Percentiles rank a stretch among this genome's conserved stretches.
Evolutionary conservation across 2,113 vertebrate species (phyloP).

Genomic region (Grus americana): DNA sequence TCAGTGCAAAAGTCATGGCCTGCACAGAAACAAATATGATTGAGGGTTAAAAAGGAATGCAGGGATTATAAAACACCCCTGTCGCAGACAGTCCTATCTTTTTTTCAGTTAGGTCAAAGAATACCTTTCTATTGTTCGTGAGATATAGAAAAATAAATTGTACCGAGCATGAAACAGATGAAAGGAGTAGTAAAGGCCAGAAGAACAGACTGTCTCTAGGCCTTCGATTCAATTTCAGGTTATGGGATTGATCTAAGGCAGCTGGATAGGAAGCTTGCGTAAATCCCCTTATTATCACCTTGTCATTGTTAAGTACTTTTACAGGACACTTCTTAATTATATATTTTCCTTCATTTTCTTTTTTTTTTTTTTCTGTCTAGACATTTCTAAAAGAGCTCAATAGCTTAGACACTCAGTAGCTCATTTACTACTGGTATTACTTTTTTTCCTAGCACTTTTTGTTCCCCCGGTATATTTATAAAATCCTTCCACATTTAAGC

Average conservation of each 20-base stretch:
- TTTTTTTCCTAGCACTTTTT: neutral
- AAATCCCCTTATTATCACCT: conserved; percentile 20
- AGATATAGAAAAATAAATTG: conserved; percentile 48
- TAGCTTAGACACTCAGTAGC: neutral
- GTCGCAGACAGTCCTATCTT: neutral
- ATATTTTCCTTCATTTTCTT: neutral
- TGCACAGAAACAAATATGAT: conserved; percentile 61
- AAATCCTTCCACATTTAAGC: neutral
- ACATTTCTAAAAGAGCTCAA: neutral
- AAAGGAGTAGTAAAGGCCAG: conserved; percentile 19
- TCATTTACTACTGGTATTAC: neutral
- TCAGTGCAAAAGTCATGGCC: conserved; percentile 96
- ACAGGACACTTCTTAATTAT: neutral
- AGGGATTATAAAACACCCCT: conserved; percentile 12
- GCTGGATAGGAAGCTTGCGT: neutral
- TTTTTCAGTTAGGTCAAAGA: conserved; percentile 23
- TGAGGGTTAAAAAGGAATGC: conserved; percentile 39
- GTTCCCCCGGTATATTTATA: neutral
- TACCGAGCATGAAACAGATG: conserved; percentile 12
- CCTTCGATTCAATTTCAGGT: conserved; percentile 24
- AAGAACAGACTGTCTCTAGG: neutral
- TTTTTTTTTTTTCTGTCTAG: neutral
- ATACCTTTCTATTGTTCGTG: neutral
- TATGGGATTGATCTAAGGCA: conserved; percentile 24
- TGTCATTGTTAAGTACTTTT: neutral